These are phyloP conservation scores for Manduca sexta DNA, from an alignment of 1,140 invertebrate genomes.

Conservation along the genomic window DNA sequence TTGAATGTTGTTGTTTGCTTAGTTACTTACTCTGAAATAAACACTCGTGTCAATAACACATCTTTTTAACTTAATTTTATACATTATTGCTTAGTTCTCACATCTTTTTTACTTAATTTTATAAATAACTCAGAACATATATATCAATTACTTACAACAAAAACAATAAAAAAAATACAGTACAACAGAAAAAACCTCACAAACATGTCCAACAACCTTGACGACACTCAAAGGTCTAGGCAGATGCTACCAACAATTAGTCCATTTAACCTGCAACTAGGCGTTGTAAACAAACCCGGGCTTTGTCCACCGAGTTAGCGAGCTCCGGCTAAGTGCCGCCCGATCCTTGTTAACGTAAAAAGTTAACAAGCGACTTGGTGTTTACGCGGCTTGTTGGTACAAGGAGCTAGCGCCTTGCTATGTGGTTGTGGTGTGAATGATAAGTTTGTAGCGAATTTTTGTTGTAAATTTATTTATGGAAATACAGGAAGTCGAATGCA, in stretches of 20 bases:
- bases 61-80: too few relatives aligned
- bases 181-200: too few relatives aligned
- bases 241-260: slow-evolving; percentile 51
- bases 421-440: slow-evolving; percentile 11
- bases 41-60: too few relatives aligned
- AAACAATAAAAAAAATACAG: too few relatives aligned
- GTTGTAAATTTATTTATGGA: background rate
- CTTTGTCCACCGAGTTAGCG: slow-evolving; percentile 61
- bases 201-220: too few relatives aligned
- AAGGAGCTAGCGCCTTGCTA: slow-evolving; percentile 43
- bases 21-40: too few relatives aligned
- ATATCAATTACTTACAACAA: too few relatives aligned
- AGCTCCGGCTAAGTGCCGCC: slow-evolving; percentile 48
- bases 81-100: too few relatives aligned
- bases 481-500: background rate
- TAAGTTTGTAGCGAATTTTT: slow-evolving; percentile 3
- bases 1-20: too few relatives aligned
- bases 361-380: slow-evolving; percentile 58
- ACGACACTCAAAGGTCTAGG: slow-evolving; percentile 4
- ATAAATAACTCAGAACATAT: too few relatives aligned
- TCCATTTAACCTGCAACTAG: slow-evolving; percentile 58
- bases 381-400: slow-evolving; percentile 43
- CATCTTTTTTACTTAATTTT: too few relatives aligned
- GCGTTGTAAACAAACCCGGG: slow-evolving; percentile 53
- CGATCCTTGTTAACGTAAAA: slow-evolving; percentile 65